Conservation (phyloP, 2,797 vertebrate genomes). For the Danio jaintianensis region DNA sequence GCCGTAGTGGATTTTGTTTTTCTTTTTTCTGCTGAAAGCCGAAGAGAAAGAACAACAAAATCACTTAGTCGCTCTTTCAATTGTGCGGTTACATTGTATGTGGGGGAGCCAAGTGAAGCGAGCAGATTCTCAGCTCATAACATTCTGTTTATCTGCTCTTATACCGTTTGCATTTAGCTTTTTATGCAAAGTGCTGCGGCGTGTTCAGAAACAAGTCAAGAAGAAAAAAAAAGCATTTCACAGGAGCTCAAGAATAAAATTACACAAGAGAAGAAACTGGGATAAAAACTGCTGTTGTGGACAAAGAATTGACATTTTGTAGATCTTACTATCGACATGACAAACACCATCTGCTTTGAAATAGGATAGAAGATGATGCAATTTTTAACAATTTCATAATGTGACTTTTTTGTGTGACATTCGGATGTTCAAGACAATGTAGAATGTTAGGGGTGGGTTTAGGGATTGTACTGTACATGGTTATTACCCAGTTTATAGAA, state of each 20-base stretch:
- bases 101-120: not conserved
- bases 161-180: conserved; percentile 18
- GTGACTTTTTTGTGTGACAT: not conserved
- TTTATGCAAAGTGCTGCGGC: not conserved
- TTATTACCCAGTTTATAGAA: no score
- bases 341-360: not conserved
- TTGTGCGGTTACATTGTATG: conserved; percentile 21
- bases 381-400: not conserved
- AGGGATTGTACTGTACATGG: no score
- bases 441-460: no score
- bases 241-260: not conserved
- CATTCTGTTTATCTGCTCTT: conserved; percentile 17
- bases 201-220: conserved; percentile 5
- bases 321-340: not conserved
- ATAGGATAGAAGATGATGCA: not conserved
- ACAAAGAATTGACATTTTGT: not conserved
- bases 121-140: conserved; percentile 23
- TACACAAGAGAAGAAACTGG: not conserved
- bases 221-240: not conserved
- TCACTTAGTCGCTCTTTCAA: conserved; percentile 39
- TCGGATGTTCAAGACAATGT: no score
- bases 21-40: conserved; percentile 6
- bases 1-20: not conserved
- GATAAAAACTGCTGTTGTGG: not conserved
- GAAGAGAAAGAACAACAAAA: conserved; percentile 20